These are phyloP conservation scores for Agrochola macilenta DNA, from an alignment of 2,888 invertebrate species.

Conservation along the genomic window DNA sequence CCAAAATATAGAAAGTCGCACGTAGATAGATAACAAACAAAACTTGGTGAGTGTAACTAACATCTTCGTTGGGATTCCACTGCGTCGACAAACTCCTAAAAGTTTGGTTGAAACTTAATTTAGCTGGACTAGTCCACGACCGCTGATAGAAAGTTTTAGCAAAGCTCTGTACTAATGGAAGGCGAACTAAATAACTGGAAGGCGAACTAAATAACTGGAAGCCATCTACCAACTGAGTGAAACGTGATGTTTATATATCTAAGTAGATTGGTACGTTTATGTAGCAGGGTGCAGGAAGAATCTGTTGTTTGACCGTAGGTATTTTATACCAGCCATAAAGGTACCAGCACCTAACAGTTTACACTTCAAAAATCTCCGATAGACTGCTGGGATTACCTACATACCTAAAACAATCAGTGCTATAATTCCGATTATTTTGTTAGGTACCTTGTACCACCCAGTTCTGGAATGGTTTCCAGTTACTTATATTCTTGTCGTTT, in stretches of 20 bases:
- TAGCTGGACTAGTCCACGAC: constrained; percentile 75
- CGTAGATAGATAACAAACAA: constrained; percentile 63
- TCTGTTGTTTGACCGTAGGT: neutral
- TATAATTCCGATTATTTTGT: neutral
- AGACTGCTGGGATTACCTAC: neutral
- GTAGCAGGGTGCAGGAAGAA: neutral
- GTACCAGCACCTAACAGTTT: neutral
- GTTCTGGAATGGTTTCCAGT: neutral
- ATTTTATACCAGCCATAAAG: neutral
- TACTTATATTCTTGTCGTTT: neutral
- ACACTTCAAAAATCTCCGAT: neutral
- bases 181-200: constrained; percentile 68
- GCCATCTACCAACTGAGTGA: constrained; percentile 59
- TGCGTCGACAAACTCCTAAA: constrained; percentile 72
- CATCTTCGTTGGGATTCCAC: constrained; percentile 72
- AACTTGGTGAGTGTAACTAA: constrained; percentile 67
- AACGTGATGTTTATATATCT: constrained; percentile 18
- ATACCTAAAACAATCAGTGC: neutral
- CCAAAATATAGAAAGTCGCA: constrained; percentile 51
- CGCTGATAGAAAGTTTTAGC: constrained; percentile 74
- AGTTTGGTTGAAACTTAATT: constrained; percentile 79
- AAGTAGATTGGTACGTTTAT: neutral
- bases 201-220: constrained; percentile 68
- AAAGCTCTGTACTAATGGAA: constrained; percentile 73
- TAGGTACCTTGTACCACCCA: neutral